phyloP scores from a whole-genome alignment of 2,888 invertebrate species.

The Hypsopygia costalis region DNA sequence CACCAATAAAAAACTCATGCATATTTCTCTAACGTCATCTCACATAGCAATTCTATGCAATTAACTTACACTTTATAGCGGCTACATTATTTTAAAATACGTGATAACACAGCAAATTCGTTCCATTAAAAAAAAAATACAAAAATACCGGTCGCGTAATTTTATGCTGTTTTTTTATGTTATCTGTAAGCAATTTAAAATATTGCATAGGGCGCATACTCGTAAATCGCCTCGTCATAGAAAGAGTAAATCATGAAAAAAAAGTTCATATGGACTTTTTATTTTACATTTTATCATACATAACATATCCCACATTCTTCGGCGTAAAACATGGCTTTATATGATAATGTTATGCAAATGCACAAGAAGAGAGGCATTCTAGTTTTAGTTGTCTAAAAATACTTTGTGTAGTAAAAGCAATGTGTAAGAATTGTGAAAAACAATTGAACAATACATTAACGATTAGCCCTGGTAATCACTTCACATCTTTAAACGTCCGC shows the following conservation, averaged over 20 bases:
- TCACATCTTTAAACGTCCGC: slow-evolving; percentile 2
- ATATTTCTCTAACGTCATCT: slow-evolving; percentile 28
- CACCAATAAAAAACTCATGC: slow-evolving; percentile 32
- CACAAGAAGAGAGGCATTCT: slow-evolving; percentile 36
- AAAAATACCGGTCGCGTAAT: no score
- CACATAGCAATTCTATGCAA: slow-evolving; percentile 22
- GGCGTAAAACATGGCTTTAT: slow-evolving; percentile 46
- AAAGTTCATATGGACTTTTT: slow-evolving; percentile 12
- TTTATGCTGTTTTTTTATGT: no score
- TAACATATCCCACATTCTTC: slow-evolving; percentile 48
- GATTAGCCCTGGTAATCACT: slow-evolving; percentile 6
- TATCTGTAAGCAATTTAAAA: no score
- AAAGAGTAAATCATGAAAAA: neutral
- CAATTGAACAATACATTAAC: slow-evolving; percentile 7
- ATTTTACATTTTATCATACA: slow-evolving; percentile 39
- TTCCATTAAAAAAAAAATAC: no score
- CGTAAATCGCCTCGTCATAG: neutral
- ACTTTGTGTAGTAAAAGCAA: neutral
- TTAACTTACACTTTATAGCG: slow-evolving; percentile 28
- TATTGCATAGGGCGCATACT: no score
- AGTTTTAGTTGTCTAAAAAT: slow-evolving; percentile 7
- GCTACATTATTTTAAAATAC: slow-evolving; percentile 22
- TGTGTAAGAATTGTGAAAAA: neutral
- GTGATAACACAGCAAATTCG: no score
- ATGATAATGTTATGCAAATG: slow-evolving; percentile 60